These are phyloP conservation scores for Dryomyza anilis DNA, from an alignment of 2,888 invertebrate genomes.

Conservation along the genomic window DNA sequence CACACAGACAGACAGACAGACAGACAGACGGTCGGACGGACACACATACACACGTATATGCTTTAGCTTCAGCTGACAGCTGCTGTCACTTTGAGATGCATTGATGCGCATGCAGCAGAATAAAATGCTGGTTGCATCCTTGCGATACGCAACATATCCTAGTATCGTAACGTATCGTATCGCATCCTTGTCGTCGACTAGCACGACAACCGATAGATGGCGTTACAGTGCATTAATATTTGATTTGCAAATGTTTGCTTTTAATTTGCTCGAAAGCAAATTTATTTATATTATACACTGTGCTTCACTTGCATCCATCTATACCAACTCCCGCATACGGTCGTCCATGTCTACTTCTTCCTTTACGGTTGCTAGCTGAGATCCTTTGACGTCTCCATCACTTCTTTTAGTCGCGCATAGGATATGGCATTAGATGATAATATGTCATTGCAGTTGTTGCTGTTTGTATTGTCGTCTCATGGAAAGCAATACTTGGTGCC, in stretches of 20 bases:
- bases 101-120: neutral
- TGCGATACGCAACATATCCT: neutral
- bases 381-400: constrained; percentile 1
- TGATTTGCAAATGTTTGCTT: constrained; percentile 44
- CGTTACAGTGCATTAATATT: constrained; percentile 50
- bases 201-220: constrained; percentile 17
- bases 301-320: neutral
- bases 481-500: constrained; percentile 7
- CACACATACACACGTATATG: too few relatives aligned
- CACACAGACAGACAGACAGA: too few relatives aligned
- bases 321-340: neutral
- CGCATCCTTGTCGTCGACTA: neutral
- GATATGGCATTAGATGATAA: neutral
- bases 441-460: neutral
- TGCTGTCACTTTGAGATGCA: constrained; percentile 16
- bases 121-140: constrained; percentile 3
- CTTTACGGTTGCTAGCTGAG: neutral
- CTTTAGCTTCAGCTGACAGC: neutral
- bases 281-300: constrained; percentile 31
- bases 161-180: neutral
- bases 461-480: neutral
- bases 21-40: too few relatives aligned
- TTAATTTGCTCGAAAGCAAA: constrained; percentile 33
- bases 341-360: neutral
- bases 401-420: too few relatives aligned